phyloP scores from a whole-genome alignment of 2,888 invertebrate genomes.

The Cryptus armator region DNA sequence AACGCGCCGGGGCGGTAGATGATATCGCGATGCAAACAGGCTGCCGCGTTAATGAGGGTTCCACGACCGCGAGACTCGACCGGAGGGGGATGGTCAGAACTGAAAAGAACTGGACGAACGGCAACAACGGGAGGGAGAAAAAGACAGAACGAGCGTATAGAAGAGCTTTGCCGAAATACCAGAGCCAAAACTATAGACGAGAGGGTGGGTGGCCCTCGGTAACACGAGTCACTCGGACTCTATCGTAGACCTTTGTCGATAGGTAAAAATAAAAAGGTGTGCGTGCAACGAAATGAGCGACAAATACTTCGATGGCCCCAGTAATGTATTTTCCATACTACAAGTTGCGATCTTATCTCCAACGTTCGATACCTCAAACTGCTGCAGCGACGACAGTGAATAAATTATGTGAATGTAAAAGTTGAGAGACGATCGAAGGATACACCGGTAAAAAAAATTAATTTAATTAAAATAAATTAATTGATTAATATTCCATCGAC shows the following conservation, averaged over 20 bases:
- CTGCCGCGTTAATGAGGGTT: slow-evolving; percentile 79
- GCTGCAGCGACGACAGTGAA: neutral
- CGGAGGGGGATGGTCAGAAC: slow-evolving; percentile 33
- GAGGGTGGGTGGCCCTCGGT: slow-evolving; percentile 20
- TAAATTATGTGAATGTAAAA: neutral
- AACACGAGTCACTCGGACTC: slow-evolving; percentile 15
- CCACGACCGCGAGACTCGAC: slow-evolving; percentile 54
- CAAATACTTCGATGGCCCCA: slow-evolving; percentile 69
- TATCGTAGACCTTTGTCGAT: slow-evolving; percentile 18
- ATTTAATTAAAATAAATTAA: neutral
- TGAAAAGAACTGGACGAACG: slow-evolving; percentile 43
- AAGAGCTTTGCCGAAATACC: slow-evolving; percentile 29
- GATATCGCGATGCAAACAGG: slow-evolving; percentile 79
- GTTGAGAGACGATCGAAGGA: neutral
- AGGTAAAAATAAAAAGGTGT: slow-evolving; percentile 53
- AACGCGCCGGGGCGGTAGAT: slow-evolving; percentile 70
- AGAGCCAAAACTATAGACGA: slow-evolving; percentile 1
- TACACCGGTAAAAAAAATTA: neutral
- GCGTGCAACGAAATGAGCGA: slow-evolving; percentile 70
- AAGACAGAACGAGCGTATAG: slow-evolving; percentile 31
- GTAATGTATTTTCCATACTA: slow-evolving; percentile 21
- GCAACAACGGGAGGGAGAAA: slow-evolving; percentile 64
- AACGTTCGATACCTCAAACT: neutral
- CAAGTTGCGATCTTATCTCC: slow-evolving; percentile 42
- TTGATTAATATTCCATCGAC: neutral